phyloP scores from a whole-genome alignment of 1,140 invertebrate species.

The Lepidurus apus region DNA sequence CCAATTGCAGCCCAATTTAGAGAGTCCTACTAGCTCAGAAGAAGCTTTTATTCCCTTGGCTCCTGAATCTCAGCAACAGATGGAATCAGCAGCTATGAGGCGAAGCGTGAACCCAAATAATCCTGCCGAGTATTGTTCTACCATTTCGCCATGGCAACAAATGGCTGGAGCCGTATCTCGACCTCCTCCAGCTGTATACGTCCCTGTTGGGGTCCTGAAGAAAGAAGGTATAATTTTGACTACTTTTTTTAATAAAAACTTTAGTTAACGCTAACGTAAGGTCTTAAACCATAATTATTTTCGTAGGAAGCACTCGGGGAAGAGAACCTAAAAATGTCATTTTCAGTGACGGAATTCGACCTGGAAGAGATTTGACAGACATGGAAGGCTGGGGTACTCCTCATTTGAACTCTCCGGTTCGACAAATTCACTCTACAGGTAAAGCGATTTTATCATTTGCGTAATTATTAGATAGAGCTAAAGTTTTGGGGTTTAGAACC shows the following conservation, averaged over 20 bases:
- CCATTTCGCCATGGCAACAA: slow-evolving; percentile 73
- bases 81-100: slow-evolving; percentile 13
- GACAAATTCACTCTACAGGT: not conserved
- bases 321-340: slow-evolving; percentile 71
- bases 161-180: slow-evolving; percentile 49
- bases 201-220: slow-evolving; percentile 77
- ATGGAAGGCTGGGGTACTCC: slow-evolving; percentile 51
- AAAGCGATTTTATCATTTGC: not conserved
- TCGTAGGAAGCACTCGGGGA: slow-evolving; percentile 42
- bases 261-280: not conserved
- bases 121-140: slow-evolving; percentile 84
- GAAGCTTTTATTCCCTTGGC: not conserved
- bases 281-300: not conserved
- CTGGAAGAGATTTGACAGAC: slow-evolving; percentile 80
- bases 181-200: slow-evolving; percentile 66
- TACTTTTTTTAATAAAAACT: not conserved
- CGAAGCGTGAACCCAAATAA: slow-evolving; percentile 73
- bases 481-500: not conserved
- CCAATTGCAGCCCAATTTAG: not conserved
- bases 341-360: slow-evolving; percentile 86
- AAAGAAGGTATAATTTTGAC: slow-evolving; percentile 51
- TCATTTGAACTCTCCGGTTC: not conserved
- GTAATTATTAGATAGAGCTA: not conserved
- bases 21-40: not conserved
- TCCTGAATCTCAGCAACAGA: not conserved